Base-by-base conservation (phyloP, 2,113 vertebrate species). In the Sinocyclocheilus maitianheensis region DNA sequence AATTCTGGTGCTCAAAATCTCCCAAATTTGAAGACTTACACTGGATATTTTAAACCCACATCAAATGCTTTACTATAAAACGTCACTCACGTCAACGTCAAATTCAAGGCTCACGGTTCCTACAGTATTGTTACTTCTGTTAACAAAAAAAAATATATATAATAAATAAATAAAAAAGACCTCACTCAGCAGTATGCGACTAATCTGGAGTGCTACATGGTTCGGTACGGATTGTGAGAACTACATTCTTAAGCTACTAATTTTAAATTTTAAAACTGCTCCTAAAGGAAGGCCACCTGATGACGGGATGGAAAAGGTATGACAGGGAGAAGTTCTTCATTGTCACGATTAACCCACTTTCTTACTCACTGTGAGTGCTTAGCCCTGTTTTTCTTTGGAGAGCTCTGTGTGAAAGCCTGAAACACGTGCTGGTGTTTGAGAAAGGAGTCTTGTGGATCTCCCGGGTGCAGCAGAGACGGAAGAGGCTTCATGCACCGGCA, bases 141-240 rank as follows among this genome's bases (percentile, higher is more conserved):
- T 46, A 76, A 67, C 11, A 5, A 37, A n/a, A 30, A 30, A 30
- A 30, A n/a, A n/a, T n/a, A 30, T 30, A 30, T 1, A 20, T 58
- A 43, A 5, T 30, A 43, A 30, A 5, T 26, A 37, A 69, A 58
- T 51, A n/a, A 62, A 46, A 53, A 58, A 81, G 6, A 51, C 43
- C 14, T 75, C 2, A 34, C 74, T 80, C 60, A 72, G 63, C 20
- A 30, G 43, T 40, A 58, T 81, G 71, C 84, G 65, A 72, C 63
- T 37, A 89, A 89, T 88, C 71, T 58, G 24, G 84, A 74, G 87
- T 91, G 93, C 92, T 93, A 93, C 92, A 92, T 90, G 88, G 82
- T 88, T 90, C 81, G 88, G 75, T 14, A 88, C 87, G 84, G 88
- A 90, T 24, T 84, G 88, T 87, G 69, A 65, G 53, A 83, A 83